Percentiles rank a stretch among this genome's conserved stretches.
phyloP scores from a whole-genome alignment of 1,140 invertebrate species.

The Chymomyza costata region DNA sequence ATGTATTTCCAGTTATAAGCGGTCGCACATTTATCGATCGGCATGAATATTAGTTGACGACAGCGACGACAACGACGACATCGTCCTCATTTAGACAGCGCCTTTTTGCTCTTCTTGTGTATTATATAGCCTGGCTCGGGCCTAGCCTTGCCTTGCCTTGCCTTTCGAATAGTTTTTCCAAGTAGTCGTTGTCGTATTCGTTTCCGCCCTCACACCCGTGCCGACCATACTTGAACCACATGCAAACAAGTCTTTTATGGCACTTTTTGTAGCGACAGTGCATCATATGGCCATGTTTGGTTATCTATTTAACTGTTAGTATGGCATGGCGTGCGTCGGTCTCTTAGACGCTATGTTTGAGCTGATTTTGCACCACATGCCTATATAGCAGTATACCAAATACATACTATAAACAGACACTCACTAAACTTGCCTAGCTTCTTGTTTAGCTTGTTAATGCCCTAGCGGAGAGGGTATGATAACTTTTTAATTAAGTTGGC shows the following conservation, averaged over 20 bases:
- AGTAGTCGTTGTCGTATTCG: too few relatives aligned
- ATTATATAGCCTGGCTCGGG: slow-evolving; percentile 15
- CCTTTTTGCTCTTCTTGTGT: too few relatives aligned
- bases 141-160: slow-evolving; percentile 11
- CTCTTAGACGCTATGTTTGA: too few relatives aligned
- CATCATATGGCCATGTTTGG: slow-evolving; percentile 70
- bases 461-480: too few relatives aligned
- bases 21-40: slow-evolving; percentile 60
- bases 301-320: slow-evolving; percentile 65
- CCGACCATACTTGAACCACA: slow-evolving; percentile 15
- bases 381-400: too few relatives aligned
- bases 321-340: slow-evolving; percentile 35
- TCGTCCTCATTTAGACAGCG: slow-evolving; percentile 56
- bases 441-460: too few relatives aligned
- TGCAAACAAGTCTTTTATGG: slow-evolving; percentile 71
- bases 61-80: too few relatives aligned
- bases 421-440: too few relatives aligned
- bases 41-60: slow-evolving; percentile 64
- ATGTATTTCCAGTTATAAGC: slow-evolving; percentile 63
- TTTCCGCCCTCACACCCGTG: too few relatives aligned
- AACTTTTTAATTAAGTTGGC: too few relatives aligned
- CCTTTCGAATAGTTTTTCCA: slow-evolving; percentile 37
- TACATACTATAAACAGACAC: too few relatives aligned
- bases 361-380: too few relatives aligned
- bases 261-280: slow-evolving; percentile 66